Percentiles rank a stretch among this genome's conserved stretches.
Conservation (phyloP, 2,113 vertebrate genomes). For the Cyanoramphus novaezelandiae region DNA sequence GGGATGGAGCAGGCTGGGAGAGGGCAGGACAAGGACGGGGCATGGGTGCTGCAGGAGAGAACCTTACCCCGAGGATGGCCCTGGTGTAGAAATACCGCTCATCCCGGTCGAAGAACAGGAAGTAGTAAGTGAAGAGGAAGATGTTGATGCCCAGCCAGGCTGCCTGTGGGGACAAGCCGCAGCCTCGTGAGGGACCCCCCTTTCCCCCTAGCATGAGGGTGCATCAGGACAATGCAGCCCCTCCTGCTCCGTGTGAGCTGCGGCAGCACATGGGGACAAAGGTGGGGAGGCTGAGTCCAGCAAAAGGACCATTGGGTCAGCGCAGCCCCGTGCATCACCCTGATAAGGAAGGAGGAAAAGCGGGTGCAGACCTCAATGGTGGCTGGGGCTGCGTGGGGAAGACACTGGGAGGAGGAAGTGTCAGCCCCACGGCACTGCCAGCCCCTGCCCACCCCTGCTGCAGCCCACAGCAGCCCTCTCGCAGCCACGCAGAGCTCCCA, state of each 20-base stretch:
- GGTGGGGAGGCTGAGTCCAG: not conserved
- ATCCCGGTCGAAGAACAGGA: constrained; percentile 76
- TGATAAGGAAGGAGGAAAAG: not conserved
- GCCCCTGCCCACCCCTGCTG: not conserved
- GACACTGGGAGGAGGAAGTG: not conserved
- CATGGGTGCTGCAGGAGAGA: fast-evolving
- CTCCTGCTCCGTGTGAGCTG: not conserved
- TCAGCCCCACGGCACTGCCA: fast-evolving
- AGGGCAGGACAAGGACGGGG: not conserved
- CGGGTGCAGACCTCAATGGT: fast-evolving
- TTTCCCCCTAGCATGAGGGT: fast-evolving
- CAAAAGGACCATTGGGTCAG: not conserved
- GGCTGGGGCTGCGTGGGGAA: not conserved
- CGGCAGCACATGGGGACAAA: not conserved
- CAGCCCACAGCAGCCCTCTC: not conserved
- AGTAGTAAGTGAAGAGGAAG: constrained; percentile 85
- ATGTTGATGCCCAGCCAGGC: constrained; percentile 89
- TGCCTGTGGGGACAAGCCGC: constrained; percentile 52
- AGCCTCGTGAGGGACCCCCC: not conserved
- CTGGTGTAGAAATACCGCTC: constrained; percentile 85
- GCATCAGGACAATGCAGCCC: fast-evolving
- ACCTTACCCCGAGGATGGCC: constrained; percentile 85
- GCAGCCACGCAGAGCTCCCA: not conserved
- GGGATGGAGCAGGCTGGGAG: fast-evolving
- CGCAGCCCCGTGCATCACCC: not conserved